Percentiles rank a stretch among this genome's conserved stretches.
These are phyloP conservation scores for Limnephilus marmoratus DNA, from an alignment of 2,888 invertebrate genomes.

Conservation along the genomic window DNA sequence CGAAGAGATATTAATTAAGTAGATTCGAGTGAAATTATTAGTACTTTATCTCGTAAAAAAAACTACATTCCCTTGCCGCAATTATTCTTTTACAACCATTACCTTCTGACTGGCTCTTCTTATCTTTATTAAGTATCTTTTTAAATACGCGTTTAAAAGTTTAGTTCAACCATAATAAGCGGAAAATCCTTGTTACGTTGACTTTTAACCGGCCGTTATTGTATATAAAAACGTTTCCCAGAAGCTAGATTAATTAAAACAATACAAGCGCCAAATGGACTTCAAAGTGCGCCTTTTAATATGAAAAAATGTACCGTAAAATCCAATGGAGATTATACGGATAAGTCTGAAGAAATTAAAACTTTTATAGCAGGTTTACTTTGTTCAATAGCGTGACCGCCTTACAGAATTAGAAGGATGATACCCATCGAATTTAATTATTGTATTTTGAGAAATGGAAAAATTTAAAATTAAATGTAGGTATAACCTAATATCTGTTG, in stretches of 20 bases:
- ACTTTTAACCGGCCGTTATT: conserved; percentile 45
- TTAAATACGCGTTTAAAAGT: conserved; percentile 40
- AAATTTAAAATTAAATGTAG: background rate
- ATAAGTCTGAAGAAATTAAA: conserved; percentile 44
- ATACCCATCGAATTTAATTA: background rate
- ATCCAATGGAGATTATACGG: conserved; percentile 53
- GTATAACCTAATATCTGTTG: background rate
- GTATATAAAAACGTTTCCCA: conserved; percentile 53
- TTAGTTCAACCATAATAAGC: conserved; percentile 47
- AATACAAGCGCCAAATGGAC: conserved; percentile 60
- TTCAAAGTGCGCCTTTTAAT: conserved; percentile 54
- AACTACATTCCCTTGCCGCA: background rate
- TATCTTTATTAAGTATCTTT: conserved; percentile 33
- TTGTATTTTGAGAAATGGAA: background rate
- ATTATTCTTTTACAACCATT: conserved; percentile 3
- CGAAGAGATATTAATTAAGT: background rate
- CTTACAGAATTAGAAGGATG: background rate
- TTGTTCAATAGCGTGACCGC: background rate
- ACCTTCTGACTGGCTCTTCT: background rate
- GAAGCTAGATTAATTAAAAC: conserved; percentile 62
- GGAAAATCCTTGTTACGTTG: conserved; percentile 50
- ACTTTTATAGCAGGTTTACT: conserved; percentile 12
- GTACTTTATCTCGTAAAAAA: background rate
- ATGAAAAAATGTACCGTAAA: conserved; percentile 57
- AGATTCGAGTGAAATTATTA: background rate